phyloP scores from a whole-genome alignment of 2,797 vertebrate species.

The Typhlichthys subterraneus region DNA sequence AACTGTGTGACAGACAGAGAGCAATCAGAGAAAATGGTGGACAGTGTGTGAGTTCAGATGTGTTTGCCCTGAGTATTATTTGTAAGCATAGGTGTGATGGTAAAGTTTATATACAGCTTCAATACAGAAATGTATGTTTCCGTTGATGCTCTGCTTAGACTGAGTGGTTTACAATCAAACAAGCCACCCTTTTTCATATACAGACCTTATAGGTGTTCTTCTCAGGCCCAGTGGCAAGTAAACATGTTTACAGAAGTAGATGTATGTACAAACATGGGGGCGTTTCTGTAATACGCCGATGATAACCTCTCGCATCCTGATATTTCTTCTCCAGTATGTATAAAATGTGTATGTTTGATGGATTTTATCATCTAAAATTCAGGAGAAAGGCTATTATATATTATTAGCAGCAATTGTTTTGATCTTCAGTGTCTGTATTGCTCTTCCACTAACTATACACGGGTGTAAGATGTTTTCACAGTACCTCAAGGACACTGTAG shows the following conservation, averaged over 20 bases:
- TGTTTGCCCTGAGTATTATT: not conserved
- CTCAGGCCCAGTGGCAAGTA: no score
- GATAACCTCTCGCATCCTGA: no score
- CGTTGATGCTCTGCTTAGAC: not conserved
- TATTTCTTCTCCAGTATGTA: no score
- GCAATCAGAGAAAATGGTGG: slow-evolving; percentile 41
- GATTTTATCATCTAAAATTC: slow-evolving; percentile 1
- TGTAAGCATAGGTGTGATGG: slow-evolving; percentile 9
- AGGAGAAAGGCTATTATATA: slow-evolving; percentile 14
- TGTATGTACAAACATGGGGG: no score
- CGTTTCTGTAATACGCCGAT: no score
- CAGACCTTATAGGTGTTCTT: no score
- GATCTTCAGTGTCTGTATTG: not conserved
- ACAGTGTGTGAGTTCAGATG: not conserved
- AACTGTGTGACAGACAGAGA: slow-evolving; percentile 42
- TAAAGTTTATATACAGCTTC: slow-evolving; percentile 16
- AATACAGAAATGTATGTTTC: slow-evolving; percentile 3
- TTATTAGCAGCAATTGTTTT: slow-evolving; percentile 9
- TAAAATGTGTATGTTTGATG: not conserved
- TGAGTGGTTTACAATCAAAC: no score
- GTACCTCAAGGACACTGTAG: slow-evolving; percentile 16
- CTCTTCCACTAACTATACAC: not conserved
- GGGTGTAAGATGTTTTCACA: slow-evolving; percentile 7
- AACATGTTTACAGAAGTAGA: no score
- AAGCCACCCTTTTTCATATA: no score